Evolutionary conservation across 1,140 invertebrate species (phyloP).

Genomic region (Olivierus martensii): DNA sequence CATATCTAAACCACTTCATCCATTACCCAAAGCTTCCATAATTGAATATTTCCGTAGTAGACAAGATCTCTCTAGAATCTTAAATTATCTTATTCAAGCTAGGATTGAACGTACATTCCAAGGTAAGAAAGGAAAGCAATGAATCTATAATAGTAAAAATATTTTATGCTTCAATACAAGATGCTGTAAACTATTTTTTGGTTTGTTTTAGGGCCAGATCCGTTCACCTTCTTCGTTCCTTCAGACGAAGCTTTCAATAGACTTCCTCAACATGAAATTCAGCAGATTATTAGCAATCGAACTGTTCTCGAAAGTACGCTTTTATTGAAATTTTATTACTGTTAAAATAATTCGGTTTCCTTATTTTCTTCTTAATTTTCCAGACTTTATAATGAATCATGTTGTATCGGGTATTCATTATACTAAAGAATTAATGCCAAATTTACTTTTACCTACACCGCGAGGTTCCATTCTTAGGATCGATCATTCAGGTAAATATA

Average conservation of each 20-base stretch:
- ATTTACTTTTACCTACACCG: not conserved
- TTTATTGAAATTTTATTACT: too few species aligned
- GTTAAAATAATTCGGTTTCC: not conserved
- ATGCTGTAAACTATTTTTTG: too few species aligned
- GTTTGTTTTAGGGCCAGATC: constrained; percentile 19
- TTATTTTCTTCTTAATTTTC: not conserved
- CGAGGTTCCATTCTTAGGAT: not conserved
- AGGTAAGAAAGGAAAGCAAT: constrained; percentile 9
- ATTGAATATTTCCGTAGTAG: constrained; percentile 7
- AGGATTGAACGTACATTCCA: constrained; percentile 3
- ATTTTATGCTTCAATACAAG: too few species aligned
- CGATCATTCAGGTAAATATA: too few species aligned
- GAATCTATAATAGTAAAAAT: too few species aligned
- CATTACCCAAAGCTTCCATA: constrained; percentile 21
- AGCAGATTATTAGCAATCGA: constrained; percentile 3
- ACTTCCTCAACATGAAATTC: constrained; percentile 8
- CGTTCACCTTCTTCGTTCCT: constrained; percentile 39
- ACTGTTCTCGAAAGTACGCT: constrained; percentile 10
- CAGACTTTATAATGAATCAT: not conserved
- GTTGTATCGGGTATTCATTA: not conserved
- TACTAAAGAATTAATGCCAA: not conserved
- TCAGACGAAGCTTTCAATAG: constrained; percentile 36
- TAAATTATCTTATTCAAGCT: not conserved
- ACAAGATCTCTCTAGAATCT: constrained; percentile 8
- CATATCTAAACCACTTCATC: constrained; percentile 29